Conservation (phyloP, 2,113 vertebrate genomes). For the Parus major region DNA sequence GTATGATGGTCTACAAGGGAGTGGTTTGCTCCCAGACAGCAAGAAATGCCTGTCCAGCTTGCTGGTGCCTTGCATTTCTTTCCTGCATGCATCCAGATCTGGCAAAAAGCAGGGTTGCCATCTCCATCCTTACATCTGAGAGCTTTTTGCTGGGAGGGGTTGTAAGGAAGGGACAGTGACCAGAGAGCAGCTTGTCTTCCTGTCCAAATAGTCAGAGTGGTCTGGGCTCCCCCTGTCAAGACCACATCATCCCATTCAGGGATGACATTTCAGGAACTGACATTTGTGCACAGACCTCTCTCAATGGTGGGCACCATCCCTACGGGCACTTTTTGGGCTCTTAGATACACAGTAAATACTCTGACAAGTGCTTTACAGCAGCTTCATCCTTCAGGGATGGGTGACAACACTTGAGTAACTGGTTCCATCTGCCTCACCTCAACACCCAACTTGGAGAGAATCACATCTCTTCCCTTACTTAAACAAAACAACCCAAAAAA, state of each 20-base stretch:
- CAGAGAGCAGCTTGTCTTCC: not conserved
- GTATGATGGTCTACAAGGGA: not conserved
- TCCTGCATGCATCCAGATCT: not conserved
- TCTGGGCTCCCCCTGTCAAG: not conserved
- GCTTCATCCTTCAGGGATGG: not conserved
- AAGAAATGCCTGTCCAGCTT: not conserved
- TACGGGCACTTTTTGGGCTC: not conserved
- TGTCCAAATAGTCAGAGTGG: accelerated
- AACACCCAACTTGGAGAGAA: not conserved
- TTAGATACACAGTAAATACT: not conserved
- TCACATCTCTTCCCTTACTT: not conserved
- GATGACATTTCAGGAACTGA: not conserved
- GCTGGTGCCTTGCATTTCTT: not conserved
- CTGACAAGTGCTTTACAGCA: not conserved
- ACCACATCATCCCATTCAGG: not conserved
- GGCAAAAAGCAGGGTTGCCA: not conserved
- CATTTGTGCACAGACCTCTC: not conserved
- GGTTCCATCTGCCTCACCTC: not conserved
- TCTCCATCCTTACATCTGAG: not conserved
- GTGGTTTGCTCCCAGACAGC: not conserved
- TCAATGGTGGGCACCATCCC: not conserved
- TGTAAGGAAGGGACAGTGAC: not conserved
- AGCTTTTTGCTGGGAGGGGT: not conserved
- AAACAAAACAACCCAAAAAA: not conserved
- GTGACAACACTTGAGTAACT: not conserved